Evolutionary conservation across 2,797 vertebrate genomes (phyloP).

Genomic region (Adelosebastes latens): DNA sequence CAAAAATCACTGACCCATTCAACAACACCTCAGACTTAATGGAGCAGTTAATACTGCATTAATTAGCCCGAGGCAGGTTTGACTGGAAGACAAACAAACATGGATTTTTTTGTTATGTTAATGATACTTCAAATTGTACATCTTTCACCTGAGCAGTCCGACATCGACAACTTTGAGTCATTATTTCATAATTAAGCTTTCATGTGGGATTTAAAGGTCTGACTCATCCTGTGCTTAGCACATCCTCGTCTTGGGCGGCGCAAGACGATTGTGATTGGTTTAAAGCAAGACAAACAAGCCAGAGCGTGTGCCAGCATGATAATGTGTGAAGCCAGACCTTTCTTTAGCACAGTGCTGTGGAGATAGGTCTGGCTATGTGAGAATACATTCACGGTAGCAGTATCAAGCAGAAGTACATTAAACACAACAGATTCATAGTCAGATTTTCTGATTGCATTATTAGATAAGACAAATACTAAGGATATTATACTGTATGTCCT

Average conservation of each 20-base stretch:
- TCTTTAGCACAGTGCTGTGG: background rate
- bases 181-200: background rate
- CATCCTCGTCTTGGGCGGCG: no score
- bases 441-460: constrained; percentile 25
- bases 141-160: background rate
- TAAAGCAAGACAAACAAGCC: no score
- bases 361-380: background rate
- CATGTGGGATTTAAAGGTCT: background rate
- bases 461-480: constrained; percentile 11
- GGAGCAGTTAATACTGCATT: constrained; percentile 4
- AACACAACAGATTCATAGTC: background rate
- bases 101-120: background rate
- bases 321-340: no score
- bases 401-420: background rate
- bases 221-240: no score
- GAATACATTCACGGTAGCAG: background rate
- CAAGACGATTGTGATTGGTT: no score
- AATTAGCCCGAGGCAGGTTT: constrained; percentile 16
- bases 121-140: background rate
- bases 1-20: constrained; percentile 10
- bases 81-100: constrained; percentile 13
- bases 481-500: constrained; percentile 8
- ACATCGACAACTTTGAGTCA: background rate
- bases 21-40: constrained; percentile 18
- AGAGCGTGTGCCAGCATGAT: no score